Evolutionary conservation across 1,140 invertebrate genomes (phyloP).

Genomic region (Aricia agestis): DNA sequence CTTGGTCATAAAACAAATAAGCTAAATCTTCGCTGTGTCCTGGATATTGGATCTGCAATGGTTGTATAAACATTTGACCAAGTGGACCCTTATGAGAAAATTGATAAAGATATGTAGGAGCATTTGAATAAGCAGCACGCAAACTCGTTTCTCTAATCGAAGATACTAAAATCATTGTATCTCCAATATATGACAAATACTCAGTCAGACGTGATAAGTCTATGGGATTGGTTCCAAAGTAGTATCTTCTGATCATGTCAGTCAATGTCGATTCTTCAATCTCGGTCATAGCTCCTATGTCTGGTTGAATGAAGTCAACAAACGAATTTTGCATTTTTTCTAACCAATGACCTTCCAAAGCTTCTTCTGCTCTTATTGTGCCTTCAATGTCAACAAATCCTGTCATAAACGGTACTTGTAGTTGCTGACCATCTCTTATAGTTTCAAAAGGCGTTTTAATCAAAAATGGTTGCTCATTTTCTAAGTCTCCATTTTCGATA

Average conservation of each 20-base stretch:
- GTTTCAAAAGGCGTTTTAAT: conserved; percentile 50
- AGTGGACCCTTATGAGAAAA: conserved; percentile 58
- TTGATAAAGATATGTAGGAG: conserved; percentile 54
- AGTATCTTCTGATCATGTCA: conserved; percentile 43
- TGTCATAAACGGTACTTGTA: conserved; percentile 53
- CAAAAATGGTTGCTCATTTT: conserved; percentile 45
- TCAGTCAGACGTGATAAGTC: conserved; percentile 32
- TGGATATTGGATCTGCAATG: conserved; percentile 39
- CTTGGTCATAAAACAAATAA: conserved; percentile 50
- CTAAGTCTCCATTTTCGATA: conserved; percentile 46
- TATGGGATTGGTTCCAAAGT: conserved; percentile 42
- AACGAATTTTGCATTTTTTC: conserved; percentile 54
- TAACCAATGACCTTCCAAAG: conserved; percentile 45
- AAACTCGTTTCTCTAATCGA: conserved; percentile 52
- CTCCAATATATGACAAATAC: conserved; percentile 53
- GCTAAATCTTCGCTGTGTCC: conserved; percentile 57
- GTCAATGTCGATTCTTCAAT: conserved; percentile 32
- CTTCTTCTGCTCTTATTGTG: conserved; percentile 53
- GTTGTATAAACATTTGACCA: conserved; percentile 39
- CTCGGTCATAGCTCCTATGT: conserved; percentile 44
- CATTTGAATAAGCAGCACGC: conserved; percentile 33
- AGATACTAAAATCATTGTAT: conserved; percentile 61
- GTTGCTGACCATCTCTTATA: conserved; percentile 40
- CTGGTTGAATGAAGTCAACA: conserved; percentile 52
- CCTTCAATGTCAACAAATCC: conserved; percentile 67